Evolutionary conservation across 2,888 invertebrate genomes (phyloP), one percentile per base, ranked within the genome.

Genomic region (Drosophila paranaensis): DNA sequence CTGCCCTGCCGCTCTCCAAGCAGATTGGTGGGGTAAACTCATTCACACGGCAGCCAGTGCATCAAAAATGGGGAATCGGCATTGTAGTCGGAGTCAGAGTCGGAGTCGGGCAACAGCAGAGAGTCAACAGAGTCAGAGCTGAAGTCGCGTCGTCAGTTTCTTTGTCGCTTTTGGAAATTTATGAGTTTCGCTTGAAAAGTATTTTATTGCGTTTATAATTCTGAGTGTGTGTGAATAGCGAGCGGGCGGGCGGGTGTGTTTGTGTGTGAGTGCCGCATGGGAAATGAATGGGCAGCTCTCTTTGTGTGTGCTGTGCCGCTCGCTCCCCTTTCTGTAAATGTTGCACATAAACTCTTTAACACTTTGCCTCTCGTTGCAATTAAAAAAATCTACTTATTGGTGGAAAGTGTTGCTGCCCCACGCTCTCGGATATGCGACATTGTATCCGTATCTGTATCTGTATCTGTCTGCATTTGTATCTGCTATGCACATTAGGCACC

Each of bases 311-410:
- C 50, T 50, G 35, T 37, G 54, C 56, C 57, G 56, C 40, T 14
- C 37, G 11, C 33, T 14, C 54, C 57, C 40, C 61, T 57, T 30
- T 55, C 74, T 56, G 77, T 90, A 87, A 90, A 90, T 89, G 91
- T 87, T 85, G 90, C 90, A 86, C 91, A 91, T 90, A 91, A 91
- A 91, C 90, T 90, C 90, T 90, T 90, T 90, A 90, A 90, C 91
- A 90, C 90, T 90, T 88, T 85, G 84, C 89, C 90, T 85, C 90
- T 83, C 77, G 86, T 77, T 86, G 91, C 88, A 89, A 88, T 89
- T 89, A 90, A 85, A 58, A 55, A 74, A 65, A 68, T 75, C 75
- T 73, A 79, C 88, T 89, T 89, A 89, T 82, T 88, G 79, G 80
- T 67, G 77, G 71, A 84, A 74, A 77, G 65, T 76, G 75, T 79